Evolutionary conservation across 2,888 invertebrate genomes (phyloP).

Genomic region (Caenorhabditis auriculariae): DNA sequence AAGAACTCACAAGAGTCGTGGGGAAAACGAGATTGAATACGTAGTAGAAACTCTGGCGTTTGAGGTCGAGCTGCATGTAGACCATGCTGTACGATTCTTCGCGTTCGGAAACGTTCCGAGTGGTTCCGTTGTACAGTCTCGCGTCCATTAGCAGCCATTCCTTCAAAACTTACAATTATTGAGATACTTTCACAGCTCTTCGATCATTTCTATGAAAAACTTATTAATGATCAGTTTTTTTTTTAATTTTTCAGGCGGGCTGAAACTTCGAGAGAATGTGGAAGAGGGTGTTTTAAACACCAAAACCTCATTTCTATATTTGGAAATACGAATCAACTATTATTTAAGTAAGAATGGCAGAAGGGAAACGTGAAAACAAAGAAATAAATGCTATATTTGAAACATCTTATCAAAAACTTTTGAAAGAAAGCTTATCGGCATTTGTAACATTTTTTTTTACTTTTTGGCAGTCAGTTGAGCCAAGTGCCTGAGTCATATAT

Average conservation of each 20-base stretch:
- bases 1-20: slow-evolving; percentile 64
- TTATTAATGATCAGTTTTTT: no score
- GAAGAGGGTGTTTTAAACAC: not conserved
- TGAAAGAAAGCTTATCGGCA: no score
- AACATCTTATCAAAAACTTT: no score
- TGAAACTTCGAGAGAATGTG: not conserved
- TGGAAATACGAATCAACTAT: no score
- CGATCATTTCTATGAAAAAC: no score
- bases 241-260: not conserved
- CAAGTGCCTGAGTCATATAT: not conserved
- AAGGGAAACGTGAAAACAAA: no score
- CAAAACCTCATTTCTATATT: not conserved
- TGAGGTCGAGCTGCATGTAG: slow-evolving; percentile 47
- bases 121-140: slow-evolving; percentile 51
- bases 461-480: not conserved
- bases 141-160: slow-evolving; percentile 53
- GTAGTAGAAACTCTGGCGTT: slow-evolving; percentile 67
- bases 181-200: no score
- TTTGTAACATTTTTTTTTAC: no score
- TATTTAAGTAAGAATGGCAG: no score
- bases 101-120: slow-evolving; percentile 36
- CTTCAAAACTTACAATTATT: slow-evolving; percentile 9
- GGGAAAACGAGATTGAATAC: slow-evolving; percentile 69
- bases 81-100: slow-evolving; percentile 61
- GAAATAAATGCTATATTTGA: no score